Percentiles rank a stretch among this genome's conserved stretches.
These are phyloP conservation scores for Axea sp. DNA, from an alignment of 2,888 invertebrate species.

Conservation along the genomic window DNA sequence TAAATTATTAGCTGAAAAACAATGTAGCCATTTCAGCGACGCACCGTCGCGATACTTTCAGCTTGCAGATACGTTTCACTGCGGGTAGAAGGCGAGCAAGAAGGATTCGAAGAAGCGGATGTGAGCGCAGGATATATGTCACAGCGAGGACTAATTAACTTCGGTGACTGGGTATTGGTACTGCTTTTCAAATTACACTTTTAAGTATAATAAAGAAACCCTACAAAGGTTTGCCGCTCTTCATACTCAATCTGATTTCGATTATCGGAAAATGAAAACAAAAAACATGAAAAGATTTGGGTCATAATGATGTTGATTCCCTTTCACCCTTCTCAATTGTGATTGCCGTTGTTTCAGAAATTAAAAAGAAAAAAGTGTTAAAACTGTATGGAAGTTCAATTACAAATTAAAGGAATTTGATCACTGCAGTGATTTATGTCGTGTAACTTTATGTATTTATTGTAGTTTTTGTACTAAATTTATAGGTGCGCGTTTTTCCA, in stretches of 20 bases:
- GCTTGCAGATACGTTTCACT: neutral
- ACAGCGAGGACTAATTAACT: conserved; percentile 29
- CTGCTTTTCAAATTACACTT: conserved; percentile 8
- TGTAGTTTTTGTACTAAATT: too few species aligned
- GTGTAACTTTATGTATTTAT: too few species aligned
- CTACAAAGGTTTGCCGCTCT: neutral
- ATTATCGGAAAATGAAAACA: conserved; percentile 41
- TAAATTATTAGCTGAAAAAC: conserved; percentile 22
- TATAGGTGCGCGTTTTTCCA: too few species aligned
- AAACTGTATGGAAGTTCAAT: too few species aligned
- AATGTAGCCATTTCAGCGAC: conserved; percentile 9
- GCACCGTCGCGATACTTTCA: neutral
- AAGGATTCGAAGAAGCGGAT: conserved; percentile 22
- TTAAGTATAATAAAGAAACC: neutral
- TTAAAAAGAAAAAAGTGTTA: too few species aligned
- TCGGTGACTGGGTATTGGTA: conserved; percentile 13
- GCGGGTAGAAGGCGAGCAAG: neutral
- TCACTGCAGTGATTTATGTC: too few species aligned
- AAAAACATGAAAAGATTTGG: conserved; percentile 67
- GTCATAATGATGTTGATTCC: conserved; percentile 67
- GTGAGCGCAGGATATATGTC: conserved; percentile 22
- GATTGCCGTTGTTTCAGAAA: too few species aligned
- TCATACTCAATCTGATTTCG: conserved; percentile 8
- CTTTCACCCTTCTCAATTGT: conserved; percentile 62
- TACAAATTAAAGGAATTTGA: too few species aligned